Base-by-base conservation (phyloP, 2,888 invertebrate species). In the Phyto melanocephala region DNA sequence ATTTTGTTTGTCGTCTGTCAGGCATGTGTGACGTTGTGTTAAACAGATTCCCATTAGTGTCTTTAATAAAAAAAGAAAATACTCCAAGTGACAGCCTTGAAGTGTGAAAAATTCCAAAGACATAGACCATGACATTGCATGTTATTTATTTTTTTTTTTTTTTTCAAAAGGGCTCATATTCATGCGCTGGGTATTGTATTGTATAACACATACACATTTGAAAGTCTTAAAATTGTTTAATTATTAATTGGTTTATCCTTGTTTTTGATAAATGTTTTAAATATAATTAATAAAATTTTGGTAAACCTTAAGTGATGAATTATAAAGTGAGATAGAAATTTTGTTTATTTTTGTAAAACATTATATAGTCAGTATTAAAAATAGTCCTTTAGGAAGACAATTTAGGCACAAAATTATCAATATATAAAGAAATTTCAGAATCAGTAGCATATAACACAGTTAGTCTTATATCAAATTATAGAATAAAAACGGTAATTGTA, bases 11-110 rank as follows among this genome's bases (percentile, higher is more conserved):
- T 56, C 63, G 67, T 71, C 80, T 81, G 81, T 78, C 78, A 56
- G 71, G 81, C 71, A 84, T 80, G 80, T 81, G 84, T 80, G 81
- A 84, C 63, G 72, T 74, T 72, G 76, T 74, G 76, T 80, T 84
- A 81, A 81, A 80, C 84, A 81, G 84, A 84, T 81, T 84, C 81
- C 84, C 84, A 84, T 81, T 81, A 81, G 80, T 63, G 80, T 72
- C 75, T 77, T 65, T 45, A 58, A 28, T 15, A 47, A 76, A 79
- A n/a, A n/a, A n/a, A n/a, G n/a, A n/a, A n/a, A 81, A 70, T 58
- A 80, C 63, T 24, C 58, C 75, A 75, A 81, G 77, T 74, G 80
- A 81, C 79, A 79, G 78, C 79, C 76, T 80, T 81, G 63, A 76
- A 81, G 84, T 84, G 84, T 81, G 81, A 81, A 81, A 84, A 81